Conservation (phyloP, 2,888 invertebrate genomes). For the Drosophila anomalata region DNA sequence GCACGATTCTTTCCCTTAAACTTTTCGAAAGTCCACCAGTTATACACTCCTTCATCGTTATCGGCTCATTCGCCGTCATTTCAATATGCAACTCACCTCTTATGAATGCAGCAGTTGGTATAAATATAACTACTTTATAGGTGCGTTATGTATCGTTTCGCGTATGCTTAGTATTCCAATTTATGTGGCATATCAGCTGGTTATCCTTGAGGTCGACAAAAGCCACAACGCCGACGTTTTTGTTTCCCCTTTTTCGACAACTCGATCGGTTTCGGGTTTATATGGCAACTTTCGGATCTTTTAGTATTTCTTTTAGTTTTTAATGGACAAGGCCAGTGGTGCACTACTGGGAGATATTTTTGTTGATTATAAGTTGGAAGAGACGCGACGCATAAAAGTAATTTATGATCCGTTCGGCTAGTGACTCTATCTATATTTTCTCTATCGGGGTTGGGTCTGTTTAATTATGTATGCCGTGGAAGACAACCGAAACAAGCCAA, state of each 20-base stretch:
- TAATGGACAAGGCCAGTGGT: slow-evolving; percentile 69
- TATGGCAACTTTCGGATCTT: slow-evolving; percentile 72
- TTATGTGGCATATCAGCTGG: slow-evolving; percentile 79
- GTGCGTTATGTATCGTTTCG: slow-evolving; percentile 51
- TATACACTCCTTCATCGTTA: slow-evolving; percentile 1
- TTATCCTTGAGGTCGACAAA: slow-evolving; percentile 69
- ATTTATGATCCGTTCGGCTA: slow-evolving; percentile 39
- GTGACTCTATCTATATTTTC: slow-evolving; percentile 47
- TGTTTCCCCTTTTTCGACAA: slow-evolving; percentile 39
- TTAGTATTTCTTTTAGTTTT: slow-evolving; percentile 44
- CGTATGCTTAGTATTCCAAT: slow-evolving; percentile 70
- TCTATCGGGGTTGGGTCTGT: slow-evolving; percentile 37
- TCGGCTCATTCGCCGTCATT: slow-evolving; percentile 5
- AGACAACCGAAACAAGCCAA: slow-evolving; percentile 11
- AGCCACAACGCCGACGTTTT: slow-evolving; percentile 24
- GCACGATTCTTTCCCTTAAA: not conserved
- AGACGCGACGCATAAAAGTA: slow-evolving; percentile 40
- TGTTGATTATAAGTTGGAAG: slow-evolving; percentile 23
- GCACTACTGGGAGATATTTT: slow-evolving; percentile 56
- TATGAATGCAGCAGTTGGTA: slow-evolving; percentile 46
- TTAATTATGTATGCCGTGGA: slow-evolving; percentile 72
- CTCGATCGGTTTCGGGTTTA: slow-evolving; percentile 40
- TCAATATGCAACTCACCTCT: slow-evolving; percentile 63
- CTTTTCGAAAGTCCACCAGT: not conserved
- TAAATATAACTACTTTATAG: slow-evolving; percentile 33